These are phyloP conservation scores for Rotaria magnacalcarata DNA, from an alignment of 2,888 invertebrate genomes.

Conservation along the genomic window DNA sequence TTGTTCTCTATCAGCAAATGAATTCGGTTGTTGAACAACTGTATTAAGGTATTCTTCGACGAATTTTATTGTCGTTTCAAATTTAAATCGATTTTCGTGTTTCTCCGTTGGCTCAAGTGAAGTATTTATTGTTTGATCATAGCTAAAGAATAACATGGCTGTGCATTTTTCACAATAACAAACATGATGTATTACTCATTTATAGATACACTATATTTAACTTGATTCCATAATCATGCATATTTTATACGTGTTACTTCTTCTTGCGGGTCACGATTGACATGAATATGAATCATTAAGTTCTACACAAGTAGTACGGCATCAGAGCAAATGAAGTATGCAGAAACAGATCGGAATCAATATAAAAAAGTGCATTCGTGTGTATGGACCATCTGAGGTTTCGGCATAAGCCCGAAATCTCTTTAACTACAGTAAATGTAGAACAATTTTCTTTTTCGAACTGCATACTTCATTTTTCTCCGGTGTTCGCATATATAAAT, in stretches of 20 bases:
- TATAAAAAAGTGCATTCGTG: too few species aligned
- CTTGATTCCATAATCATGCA: conserved; percentile 80
- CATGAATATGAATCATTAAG: conserved; percentile 93
- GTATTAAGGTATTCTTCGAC: conserved; percentile 94
- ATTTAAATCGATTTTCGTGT: conserved; percentile 29
- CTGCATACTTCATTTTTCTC: too few species aligned
- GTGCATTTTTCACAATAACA: neutral
- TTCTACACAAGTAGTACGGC: too few species aligned
- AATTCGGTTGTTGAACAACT: conserved; percentile 70
- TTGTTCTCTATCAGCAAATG: conserved; percentile 87
- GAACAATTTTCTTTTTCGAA: too few species aligned
- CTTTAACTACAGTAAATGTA: too few species aligned
- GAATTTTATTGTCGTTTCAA: conserved; percentile 58
- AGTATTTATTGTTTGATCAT: neutral
- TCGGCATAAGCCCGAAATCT: too few species aligned
- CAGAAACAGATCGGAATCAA: too few species aligned
- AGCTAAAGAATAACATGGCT: too few species aligned
- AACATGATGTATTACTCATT: neutral
- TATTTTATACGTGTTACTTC: conserved; percentile 97
- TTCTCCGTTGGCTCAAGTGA: neutral
- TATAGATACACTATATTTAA: conserved; percentile 73
- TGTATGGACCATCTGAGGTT: too few species aligned
- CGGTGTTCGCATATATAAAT: too few species aligned
- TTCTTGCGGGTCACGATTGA: conserved; percentile 90
- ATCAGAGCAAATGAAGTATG: too few species aligned